These are phyloP conservation scores for Tenthredo livida DNA, from an alignment of 2,888 invertebrate genomes.

Conservation along the genomic window DNA sequence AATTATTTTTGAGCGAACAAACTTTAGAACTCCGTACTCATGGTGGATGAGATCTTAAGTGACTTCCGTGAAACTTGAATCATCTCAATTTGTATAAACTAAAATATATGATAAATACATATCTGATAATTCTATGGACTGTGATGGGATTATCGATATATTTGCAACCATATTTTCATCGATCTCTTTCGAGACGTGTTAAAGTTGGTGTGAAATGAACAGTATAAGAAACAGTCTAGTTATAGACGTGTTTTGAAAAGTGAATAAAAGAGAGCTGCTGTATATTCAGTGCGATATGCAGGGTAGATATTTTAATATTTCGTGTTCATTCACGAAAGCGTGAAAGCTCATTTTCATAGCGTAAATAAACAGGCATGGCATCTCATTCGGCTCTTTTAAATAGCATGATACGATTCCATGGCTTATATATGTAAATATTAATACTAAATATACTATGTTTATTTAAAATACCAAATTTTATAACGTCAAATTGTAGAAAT, in stretches of 20 bases:
- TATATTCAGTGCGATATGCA: not conserved
- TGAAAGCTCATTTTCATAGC: conserved; percentile 24
- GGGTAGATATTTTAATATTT: not conserved
- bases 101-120: conserved; percentile 36
- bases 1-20: conserved; percentile 32
- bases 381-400: not conserved
- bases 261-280: conserved; percentile 1
- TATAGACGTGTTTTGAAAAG: conserved; percentile 9
- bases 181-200: not conserved
- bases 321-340: not conserved
- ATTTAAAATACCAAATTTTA: conserved; percentile 72
- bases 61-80: not conserved
- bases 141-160: conserved; percentile 26
- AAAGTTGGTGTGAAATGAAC: conserved; percentile 23
- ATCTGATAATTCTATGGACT: conserved; percentile 29
- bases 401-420: conserved; percentile 25
- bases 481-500: conserved; percentile 58
- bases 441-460: conserved; percentile 69
- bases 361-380: not conserved
- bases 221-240: not conserved
- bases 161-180: not conserved
- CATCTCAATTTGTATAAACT: conserved; percentile 15
- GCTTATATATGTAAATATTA: conserved; percentile 60
- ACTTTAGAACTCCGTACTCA: conserved; percentile 43
- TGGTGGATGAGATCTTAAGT: conserved; percentile 22